A percentile compares a stretch with the other conserved stretches of the same genome.
These are phyloP conservation scores for Cheilinus undulatus DNA, from an alignment of 2,113 vertebrate species.

Conservation along the genomic window DNA sequence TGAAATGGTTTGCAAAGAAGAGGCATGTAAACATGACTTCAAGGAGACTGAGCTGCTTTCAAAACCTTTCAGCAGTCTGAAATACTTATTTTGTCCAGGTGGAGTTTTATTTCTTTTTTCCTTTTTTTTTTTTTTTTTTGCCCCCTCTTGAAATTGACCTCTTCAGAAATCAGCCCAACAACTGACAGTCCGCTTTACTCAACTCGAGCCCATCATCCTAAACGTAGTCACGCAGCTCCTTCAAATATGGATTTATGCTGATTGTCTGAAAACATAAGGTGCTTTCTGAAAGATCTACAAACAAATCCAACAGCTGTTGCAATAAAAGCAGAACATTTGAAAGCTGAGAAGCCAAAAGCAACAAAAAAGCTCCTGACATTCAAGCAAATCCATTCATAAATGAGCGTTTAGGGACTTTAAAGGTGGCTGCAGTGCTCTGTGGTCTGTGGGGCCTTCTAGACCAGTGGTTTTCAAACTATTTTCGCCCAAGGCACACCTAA, in stretches of 20 bases:
- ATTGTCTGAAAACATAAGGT: not conserved
- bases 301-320: conserved; percentile 18
- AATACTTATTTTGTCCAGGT: too few relatives aligned
- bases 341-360: not conserved
- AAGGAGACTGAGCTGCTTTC: too few relatives aligned
- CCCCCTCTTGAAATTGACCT: conserved; percentile 11
- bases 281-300: not conserved
- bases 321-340: not conserved
- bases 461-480: too few relatives aligned
- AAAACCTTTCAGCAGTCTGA: too few relatives aligned
- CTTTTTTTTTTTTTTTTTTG: too few relatives aligned
- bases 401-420: conserved; percentile 6
- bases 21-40: too few relatives aligned
- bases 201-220: not conserved
- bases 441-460: conserved; percentile 6
- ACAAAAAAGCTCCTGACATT: not conserved
- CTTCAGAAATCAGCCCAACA: not conserved
- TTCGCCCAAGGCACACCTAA: too few relatives aligned
- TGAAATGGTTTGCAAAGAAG: too few relatives aligned
- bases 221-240: too few relatives aligned
- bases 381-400: conserved; percentile 14
- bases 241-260: not conserved
- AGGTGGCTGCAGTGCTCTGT: not conserved
- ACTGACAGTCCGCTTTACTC: not conserved
- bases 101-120: too few relatives aligned